A percentile compares a stretch with the other conserved stretches of the same genome.
These are phyloP conservation scores for Aplochiton taeniatus DNA, from an alignment of 2,797 vertebrate species.

Conservation along the genomic window DNA sequence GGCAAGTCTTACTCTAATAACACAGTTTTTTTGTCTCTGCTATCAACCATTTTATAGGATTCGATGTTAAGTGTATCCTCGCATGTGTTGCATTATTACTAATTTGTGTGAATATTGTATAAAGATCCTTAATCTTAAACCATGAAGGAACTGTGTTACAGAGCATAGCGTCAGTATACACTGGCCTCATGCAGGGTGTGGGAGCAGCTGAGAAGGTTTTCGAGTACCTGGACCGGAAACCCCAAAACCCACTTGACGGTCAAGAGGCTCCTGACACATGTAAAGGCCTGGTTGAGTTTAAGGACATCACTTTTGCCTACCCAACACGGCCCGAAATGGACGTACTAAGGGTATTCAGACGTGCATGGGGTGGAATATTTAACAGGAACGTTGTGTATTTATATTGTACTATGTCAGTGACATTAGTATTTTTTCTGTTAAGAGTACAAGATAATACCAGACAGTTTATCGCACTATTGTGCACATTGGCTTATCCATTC, in stretches of 20 bases:
- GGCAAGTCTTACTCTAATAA: conserved; percentile 64
- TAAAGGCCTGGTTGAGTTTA: conserved; percentile 89
- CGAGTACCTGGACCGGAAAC: conserved; percentile 89
- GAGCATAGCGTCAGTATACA: conserved; percentile 90
- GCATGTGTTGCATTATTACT: too few relatives aligned
- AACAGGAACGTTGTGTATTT: not conserved
- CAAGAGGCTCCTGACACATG: conserved; percentile 80
- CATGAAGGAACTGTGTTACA: conserved; percentile 49
- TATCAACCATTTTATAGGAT: not conserved
- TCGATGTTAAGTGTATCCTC: not conserved
- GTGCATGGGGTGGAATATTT: too few relatives aligned
- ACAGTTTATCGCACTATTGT: too few relatives aligned
- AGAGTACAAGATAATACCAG: not conserved
- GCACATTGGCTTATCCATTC: too few relatives aligned
- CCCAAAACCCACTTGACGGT: conserved; percentile 80
- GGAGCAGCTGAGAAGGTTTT: conserved; percentile 96
- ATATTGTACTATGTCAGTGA: not conserved
- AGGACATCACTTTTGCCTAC: conserved; percentile 88
- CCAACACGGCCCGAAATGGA: conserved; percentile 83
- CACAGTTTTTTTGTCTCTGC: too few relatives aligned
- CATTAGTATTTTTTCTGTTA: too few relatives aligned
- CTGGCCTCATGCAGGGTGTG: conserved; percentile 93
- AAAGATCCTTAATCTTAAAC: not conserved
- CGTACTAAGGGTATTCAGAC: conserved; percentile 83
- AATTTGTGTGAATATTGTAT: too few relatives aligned